Base-by-base conservation (phyloP, 2,888 invertebrate species). In the Drosophila birchii region DNA sequence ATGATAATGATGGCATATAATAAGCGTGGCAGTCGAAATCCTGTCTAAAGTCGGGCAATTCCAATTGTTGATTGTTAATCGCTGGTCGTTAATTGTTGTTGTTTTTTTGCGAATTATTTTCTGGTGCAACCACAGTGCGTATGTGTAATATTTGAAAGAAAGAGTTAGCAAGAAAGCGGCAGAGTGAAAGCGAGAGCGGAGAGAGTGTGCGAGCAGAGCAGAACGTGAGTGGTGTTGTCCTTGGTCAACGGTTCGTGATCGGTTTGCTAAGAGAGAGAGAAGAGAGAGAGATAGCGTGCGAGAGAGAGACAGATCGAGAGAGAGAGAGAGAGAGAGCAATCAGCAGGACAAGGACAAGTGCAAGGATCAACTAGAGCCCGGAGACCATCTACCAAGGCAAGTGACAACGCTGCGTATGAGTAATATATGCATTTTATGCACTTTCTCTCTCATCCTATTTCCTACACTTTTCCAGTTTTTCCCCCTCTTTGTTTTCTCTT, bases 401-500 rank as follows among this genome's bases (percentile, higher is more conserved):
- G 86, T 88, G 61, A 64, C 62, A 71, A 81, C 77, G 72, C 82
- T 72, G 75, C 72, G 85, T 85, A 79, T 87, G 75, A 76, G 75
- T 81, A 77, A 87, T 75, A 66, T 79, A 12, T 56, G 29, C 61
- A 34, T 34, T 51, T 51, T 16, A 34, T 34, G 20, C 51, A 51
- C 51, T 34, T 44, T 56, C 20, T 59, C 23, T 1, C 29, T 41
- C 6, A 47, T n/a, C 6, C 45, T 16, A 8, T 34, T 34, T 44
- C 18, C 49, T 41, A 68, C 54, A 58, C 53, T 66, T 78, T 66
- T 55, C 5, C 16, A 16, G n/a, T 18, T 7, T 12, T 11, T 20
- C 3, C 9, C 4, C 41, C 16, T 11, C 14, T 44, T 20, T 39
- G 14, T 26, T 60, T 44, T 71, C 47, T 51, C 53, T 66, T 67